Evolutionary conservation across 2,888 invertebrate species (phyloP).

Genomic region (Zele albiditarsus): DNA sequence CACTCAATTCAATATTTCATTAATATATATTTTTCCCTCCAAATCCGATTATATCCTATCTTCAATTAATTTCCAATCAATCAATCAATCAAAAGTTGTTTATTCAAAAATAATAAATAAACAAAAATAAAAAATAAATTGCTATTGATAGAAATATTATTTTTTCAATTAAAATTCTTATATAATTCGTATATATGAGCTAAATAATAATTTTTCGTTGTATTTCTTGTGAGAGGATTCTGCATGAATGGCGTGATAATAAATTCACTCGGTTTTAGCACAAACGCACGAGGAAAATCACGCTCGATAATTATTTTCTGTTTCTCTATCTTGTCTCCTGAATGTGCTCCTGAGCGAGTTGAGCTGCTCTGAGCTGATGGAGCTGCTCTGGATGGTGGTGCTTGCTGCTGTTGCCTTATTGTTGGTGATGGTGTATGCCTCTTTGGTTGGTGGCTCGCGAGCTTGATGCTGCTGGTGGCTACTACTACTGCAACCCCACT

Average conservation of each 20-base stretch:
- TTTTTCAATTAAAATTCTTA: no score
- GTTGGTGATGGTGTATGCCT: constrained; percentile 13
- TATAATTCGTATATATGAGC: no score
- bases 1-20: background rate
- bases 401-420: constrained; percentile 29
- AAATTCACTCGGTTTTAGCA: constrained; percentile 6
- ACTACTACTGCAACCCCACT: constrained; percentile 32
- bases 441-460: constrained; percentile 24
- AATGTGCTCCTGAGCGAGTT: constrained; percentile 39
- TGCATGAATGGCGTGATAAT: background rate
- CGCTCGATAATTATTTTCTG: constrained; percentile 50
- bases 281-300: constrained; percentile 40
- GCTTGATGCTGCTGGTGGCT: constrained; percentile 28
- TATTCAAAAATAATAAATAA: no score
- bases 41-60: background rate
- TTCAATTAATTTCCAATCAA: background rate
- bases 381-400: constrained; percentile 34
- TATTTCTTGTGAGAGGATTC: background rate
- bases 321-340: constrained; percentile 32
- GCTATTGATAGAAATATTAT: no score
- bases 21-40: no score
- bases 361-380: constrained; percentile 36
- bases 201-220: no score
- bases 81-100: no score
- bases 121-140: no score